phyloP scores from a whole-genome alignment of 2,888 invertebrate genomes.

The Ophion ventricosus region DNA sequence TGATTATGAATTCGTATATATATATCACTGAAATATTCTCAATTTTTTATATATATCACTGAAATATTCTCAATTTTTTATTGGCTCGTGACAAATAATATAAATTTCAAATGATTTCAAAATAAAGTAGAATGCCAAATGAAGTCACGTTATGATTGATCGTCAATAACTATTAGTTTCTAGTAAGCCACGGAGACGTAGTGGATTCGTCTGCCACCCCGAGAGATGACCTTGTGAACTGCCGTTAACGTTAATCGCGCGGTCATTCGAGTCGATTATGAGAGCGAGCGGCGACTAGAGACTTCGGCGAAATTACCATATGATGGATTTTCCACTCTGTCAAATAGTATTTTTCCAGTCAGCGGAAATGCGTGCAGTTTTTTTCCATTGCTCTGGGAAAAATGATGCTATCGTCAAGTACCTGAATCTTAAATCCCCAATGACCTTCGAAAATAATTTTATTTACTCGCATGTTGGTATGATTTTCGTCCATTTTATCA shows the following conservation, averaged over 20 bases:
- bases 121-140: neutral
- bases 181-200: neutral
- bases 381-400: neutral
- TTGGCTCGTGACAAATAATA: too few species aligned
- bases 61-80: neutral
- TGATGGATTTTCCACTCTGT: constrained; percentile 49
- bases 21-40: too few species aligned
- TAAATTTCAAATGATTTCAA: neutral
- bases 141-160: neutral
- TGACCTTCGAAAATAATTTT: too few species aligned
- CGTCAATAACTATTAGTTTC: neutral
- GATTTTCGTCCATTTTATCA: too few species aligned
- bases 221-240: constrained; percentile 54
- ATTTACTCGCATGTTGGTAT: too few species aligned
- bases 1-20: neutral
- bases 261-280: constrained; percentile 8
- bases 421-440: too few species aligned
- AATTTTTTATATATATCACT: too few species aligned
- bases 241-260: constrained; percentile 20
- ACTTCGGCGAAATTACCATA: constrained; percentile 31
- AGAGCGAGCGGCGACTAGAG: neutral
- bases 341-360: constrained; percentile 8
- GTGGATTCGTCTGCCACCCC: neutral
- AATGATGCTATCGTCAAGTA: neutral
- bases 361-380: neutral